Conservation (phyloP, 1,140 invertebrate genomes). For the Pteromalus puparum region DNA sequence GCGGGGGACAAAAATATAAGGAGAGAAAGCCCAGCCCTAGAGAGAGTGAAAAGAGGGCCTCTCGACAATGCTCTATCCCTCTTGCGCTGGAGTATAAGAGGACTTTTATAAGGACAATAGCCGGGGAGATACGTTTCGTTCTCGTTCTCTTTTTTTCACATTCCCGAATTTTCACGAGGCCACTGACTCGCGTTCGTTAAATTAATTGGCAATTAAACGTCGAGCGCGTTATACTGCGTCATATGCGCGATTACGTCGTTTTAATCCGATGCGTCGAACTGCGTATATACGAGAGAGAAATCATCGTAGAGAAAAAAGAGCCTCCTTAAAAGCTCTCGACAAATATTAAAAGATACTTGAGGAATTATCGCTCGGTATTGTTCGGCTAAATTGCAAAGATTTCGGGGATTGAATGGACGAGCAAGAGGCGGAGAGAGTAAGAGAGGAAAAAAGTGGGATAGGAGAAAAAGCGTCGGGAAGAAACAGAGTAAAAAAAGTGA, state of each 20-base stretch:
- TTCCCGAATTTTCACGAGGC: too few relatives aligned
- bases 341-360: slow-evolving; percentile 45
- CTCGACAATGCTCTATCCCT: slow-evolving; percentile 1
- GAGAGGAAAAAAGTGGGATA: neutral
- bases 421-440: neutral
- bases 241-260: too few relatives aligned
- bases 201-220: too few relatives aligned
- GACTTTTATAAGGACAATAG: neutral
- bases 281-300: neutral
- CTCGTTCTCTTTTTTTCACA: too few relatives aligned
- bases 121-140: too few relatives aligned
- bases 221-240: too few relatives aligned
- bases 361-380: slow-evolving; percentile 43
- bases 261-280: too few relatives aligned
- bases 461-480: neutral
- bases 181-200: too few relatives aligned
- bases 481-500: neutral
- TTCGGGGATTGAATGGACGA: slow-evolving; percentile 18
- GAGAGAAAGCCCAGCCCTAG: neutral
- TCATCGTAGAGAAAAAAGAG: neutral
- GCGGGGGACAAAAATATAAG: neutral
- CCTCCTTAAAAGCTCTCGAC: neutral
- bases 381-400: slow-evolving; percentile 43
- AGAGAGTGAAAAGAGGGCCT: slow-evolving; percentile 13
- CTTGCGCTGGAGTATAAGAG: neutral